phyloP scores from a whole-genome alignment of 2,113 vertebrate species.

The Elaphurus davidianus region DNA sequence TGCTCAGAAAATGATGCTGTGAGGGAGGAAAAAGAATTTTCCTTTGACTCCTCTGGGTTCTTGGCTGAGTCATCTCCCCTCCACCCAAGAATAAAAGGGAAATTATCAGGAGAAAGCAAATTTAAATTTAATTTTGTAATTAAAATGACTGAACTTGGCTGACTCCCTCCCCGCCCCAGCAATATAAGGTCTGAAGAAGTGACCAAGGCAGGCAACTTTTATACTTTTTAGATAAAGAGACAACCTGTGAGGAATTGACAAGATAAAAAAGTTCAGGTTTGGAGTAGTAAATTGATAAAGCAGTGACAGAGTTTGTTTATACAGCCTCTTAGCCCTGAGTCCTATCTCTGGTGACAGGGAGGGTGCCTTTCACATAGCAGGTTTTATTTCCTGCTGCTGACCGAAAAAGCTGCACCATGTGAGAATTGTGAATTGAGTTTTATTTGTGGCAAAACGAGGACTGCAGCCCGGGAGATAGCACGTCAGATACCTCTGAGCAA shows the following conservation, averaged over 20 bases:
- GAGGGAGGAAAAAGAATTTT: background rate
- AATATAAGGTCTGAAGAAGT: background rate
- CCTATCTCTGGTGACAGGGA: background rate
- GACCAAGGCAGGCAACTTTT: background rate
- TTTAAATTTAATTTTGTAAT: background rate
- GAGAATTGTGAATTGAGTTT: background rate
- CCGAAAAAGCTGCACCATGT: background rate
- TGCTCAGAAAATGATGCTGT: background rate
- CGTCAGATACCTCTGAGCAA: background rate
- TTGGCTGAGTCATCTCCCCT: background rate
- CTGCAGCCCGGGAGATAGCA: background rate
- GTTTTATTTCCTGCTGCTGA: background rate
- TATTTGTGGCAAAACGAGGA: background rate
- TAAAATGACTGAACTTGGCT: background rate
- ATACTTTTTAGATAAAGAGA: background rate
- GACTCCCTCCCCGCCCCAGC: background rate
- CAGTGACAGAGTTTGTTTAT: background rate
- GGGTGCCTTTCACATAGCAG: background rate
- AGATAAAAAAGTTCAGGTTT: background rate
- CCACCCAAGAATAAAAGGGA: background rate
- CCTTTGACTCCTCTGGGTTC: background rate
- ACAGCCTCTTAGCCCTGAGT: background rate
- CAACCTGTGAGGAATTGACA: background rate
- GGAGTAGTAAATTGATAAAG: background rate
- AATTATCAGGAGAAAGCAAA: background rate